phyloP scores from a whole-genome alignment of 2,797 vertebrate species.

The Gastrophryne carolinensis region DNA sequence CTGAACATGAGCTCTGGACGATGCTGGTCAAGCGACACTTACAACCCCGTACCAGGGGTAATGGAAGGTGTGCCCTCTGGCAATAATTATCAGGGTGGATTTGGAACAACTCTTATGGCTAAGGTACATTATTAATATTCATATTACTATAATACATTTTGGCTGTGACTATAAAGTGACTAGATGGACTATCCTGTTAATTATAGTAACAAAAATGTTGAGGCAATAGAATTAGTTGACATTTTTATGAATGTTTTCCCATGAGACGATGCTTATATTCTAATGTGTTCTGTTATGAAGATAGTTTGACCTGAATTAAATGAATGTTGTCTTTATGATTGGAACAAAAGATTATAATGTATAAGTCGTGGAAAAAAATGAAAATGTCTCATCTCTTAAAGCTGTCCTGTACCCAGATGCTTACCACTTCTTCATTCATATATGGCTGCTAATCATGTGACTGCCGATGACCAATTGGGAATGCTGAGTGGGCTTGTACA shows the following conservation, averaged over 20 bases:
- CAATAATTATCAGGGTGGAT: slow-evolving; percentile 97
- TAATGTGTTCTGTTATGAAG: too few species aligned
- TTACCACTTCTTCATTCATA: too few species aligned
- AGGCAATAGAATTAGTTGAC: slow-evolving; percentile 14
- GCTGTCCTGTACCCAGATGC: too few species aligned
- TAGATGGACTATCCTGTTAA: not conserved
- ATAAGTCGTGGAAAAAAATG: too few species aligned
- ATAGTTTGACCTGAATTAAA: too few species aligned
- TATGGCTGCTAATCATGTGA: too few species aligned
- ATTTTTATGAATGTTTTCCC: not conserved
- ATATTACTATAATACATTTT: not conserved
- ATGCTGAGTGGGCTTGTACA: too few species aligned
- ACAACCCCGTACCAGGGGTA: slow-evolving; percentile 98
- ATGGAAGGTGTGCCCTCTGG: slow-evolving; percentile 96
- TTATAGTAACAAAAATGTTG: slow-evolving; percentile 6
- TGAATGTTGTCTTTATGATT: too few species aligned
- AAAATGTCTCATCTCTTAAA: too few species aligned
- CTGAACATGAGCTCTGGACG: slow-evolving; percentile 98
- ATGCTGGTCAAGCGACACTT: slow-evolving; percentile 97
- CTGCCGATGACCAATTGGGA: too few species aligned
- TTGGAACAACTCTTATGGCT: slow-evolving; percentile 92
- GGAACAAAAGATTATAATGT: too few species aligned
- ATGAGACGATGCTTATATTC: not conserved
- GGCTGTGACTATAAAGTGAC: not conserved
- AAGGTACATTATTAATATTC: slow-evolving; percentile 78